These are phyloP conservation scores for Drosophila insularis DNA, from an alignment of 1,140 invertebrate genomes.

Conservation along the genomic window DNA sequence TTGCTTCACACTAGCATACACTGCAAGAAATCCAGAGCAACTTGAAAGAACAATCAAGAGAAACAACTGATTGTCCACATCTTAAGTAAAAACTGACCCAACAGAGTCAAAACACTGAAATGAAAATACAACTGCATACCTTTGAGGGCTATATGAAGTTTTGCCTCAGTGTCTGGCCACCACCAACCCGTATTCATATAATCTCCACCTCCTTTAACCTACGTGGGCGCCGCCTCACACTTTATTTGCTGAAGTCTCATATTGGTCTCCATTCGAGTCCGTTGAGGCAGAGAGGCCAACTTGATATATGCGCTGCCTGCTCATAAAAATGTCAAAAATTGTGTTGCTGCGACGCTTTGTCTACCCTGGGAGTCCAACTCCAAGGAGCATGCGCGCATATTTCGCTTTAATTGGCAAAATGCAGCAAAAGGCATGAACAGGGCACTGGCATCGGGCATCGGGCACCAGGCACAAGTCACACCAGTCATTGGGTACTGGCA, in stretches of 20 bases:
- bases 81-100: no score
- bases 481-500: constrained; percentile 35
- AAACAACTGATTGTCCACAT: neutral
- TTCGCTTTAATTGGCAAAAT: constrained; percentile 77
- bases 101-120: no score
- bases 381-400: constrained; percentile 74
- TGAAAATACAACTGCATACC: no score
- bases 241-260: constrained; percentile 68
- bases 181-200: neutral
- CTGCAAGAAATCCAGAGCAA: neutral
- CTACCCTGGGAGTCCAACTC: constrained; percentile 40
- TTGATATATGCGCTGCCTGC: constrained; percentile 81
- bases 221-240: constrained; percentile 72
- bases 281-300: constrained; percentile 59
- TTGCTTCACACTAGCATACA: constrained; percentile 7
- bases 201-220: constrained; percentile 56
- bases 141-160: neutral
- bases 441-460: no score
- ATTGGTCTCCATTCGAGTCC: constrained; percentile 39
- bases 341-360: constrained; percentile 68
- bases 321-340: constrained; percentile 82
- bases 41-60: neutral
- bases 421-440: constrained; percentile 40
- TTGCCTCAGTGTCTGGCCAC: constrained; percentile 12
- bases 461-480: neutral